Conservation (phyloP, 2,113 vertebrate genomes). For the Oplegnathus fasciatus region DNA sequence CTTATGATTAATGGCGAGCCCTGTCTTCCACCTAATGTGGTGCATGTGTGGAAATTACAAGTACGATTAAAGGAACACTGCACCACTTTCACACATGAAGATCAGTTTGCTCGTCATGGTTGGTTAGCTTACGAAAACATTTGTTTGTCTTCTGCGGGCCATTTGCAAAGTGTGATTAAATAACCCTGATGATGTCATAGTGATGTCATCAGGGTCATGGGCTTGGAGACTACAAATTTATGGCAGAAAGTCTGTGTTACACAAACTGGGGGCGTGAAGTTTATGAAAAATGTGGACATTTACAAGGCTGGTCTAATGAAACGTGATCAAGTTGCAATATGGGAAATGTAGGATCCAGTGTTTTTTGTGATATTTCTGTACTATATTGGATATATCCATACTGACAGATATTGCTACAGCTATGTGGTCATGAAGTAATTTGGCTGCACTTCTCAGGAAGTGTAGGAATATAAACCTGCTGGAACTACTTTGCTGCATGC, state of each 20-base stretch:
- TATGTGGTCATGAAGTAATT: neutral
- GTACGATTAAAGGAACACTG: neutral
- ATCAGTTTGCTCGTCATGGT: neutral
- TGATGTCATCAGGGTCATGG: neutral
- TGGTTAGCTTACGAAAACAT: neutral
- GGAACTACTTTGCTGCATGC: neutral
- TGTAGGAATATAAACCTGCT: neutral
- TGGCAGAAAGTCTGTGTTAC: neutral
- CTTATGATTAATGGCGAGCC: constrained; percentile 30
- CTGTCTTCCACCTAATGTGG: neutral
- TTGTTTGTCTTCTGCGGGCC: neutral
- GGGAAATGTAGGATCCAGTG: neutral
- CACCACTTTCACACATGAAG: neutral
- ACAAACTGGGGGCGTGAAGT: neutral
- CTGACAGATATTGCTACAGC: neutral
- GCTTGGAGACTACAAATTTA: neutral
- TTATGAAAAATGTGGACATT: neutral
- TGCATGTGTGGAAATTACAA: neutral
- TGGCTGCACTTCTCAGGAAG: neutral
- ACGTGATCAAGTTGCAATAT: neutral
- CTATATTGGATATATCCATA: neutral
- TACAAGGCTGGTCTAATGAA: neutral
- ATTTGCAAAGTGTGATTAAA: neutral
- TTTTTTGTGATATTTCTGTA: neutral
- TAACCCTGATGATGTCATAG: neutral